phyloP scores from a whole-genome alignment of 2,797 vertebrate genomes.

The Oceanodroma leucorhoa region DNA sequence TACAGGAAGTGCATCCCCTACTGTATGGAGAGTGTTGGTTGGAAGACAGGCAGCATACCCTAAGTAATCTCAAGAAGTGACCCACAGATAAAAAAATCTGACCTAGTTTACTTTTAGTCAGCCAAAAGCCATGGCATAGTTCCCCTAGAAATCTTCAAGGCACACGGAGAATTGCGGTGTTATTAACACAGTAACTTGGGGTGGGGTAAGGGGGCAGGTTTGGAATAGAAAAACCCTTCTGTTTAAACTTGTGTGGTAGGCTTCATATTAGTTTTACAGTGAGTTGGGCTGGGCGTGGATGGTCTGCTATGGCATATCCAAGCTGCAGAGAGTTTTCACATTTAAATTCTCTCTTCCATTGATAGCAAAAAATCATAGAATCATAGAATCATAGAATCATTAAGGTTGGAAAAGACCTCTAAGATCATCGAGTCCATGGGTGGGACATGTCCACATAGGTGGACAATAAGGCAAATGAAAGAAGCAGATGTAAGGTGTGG shows the following conservation, averaged over 20 bases:
- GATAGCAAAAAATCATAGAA: neutral
- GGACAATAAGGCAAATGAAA: neutral
- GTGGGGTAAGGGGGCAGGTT: neutral
- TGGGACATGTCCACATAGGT: neutral
- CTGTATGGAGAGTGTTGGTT: neutral
- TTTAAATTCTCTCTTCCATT: neutral
- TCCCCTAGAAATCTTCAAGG: neutral
- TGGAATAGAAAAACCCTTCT: neutral
- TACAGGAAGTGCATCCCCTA: neutral
- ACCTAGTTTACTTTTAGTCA: neutral
- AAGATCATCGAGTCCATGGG: too few species aligned
- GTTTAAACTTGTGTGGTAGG: neutral
- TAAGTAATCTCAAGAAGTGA: neutral
- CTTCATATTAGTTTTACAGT: neutral
- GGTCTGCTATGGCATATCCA: neutral
- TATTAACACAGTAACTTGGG: neutral
- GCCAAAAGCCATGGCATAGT: neutral
- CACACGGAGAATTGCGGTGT: neutral
- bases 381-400: too few species aligned
- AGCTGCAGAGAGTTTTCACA: neutral
- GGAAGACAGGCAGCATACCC: neutral
- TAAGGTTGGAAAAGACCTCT: too few species aligned
- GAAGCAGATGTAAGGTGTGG: neutral
- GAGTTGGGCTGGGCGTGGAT: neutral
- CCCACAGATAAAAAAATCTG: neutral